phyloP scores from a whole-genome alignment of 2,113 vertebrate genomes.

The Eleginops maclovinus region DNA sequence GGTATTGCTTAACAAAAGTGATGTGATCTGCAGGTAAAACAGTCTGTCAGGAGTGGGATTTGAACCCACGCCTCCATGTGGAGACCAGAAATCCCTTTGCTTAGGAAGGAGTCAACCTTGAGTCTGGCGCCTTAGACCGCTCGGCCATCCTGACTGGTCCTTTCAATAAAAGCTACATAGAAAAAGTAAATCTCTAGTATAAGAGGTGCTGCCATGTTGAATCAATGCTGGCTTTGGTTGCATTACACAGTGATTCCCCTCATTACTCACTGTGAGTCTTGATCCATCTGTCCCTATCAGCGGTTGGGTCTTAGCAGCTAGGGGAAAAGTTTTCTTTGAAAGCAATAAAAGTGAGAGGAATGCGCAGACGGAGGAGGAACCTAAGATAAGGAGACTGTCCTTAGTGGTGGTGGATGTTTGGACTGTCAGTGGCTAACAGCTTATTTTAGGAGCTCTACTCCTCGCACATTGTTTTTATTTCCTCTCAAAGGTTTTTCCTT shows the following conservation, averaged over 20 bases:
- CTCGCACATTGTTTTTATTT: conserved; percentile 70
- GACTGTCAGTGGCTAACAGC: conserved; percentile 63
- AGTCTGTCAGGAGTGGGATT: too few species aligned
- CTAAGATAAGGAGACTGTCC: conserved; percentile 41
- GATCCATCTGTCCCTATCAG: neutral
- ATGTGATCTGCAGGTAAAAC: too few species aligned
- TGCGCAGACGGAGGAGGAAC: conserved; percentile 16
- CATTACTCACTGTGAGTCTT: neutral
- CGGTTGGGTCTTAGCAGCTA: neutral
- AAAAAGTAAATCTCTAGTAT: too few species aligned
- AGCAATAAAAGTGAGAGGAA: conserved; percentile 29
- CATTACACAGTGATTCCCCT: neutral
- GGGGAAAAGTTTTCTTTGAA: neutral
- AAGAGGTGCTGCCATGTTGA: neutral
- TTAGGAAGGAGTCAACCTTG: too few species aligned
- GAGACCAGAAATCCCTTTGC: too few species aligned
- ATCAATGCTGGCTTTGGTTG: neutral
- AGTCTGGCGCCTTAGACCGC: too few species aligned
- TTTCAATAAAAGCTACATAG: too few species aligned
- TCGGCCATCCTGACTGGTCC: too few species aligned
- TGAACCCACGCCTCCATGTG: too few species aligned
- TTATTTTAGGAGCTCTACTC: conserved; percentile 68
- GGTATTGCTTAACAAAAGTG: too few species aligned
- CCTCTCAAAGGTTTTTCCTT: conserved; percentile 56
- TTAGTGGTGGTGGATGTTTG: conserved; percentile 57